phyloP scores from a whole-genome alignment of 2,113 vertebrate species.

The Camelus bactrianus region DNA sequence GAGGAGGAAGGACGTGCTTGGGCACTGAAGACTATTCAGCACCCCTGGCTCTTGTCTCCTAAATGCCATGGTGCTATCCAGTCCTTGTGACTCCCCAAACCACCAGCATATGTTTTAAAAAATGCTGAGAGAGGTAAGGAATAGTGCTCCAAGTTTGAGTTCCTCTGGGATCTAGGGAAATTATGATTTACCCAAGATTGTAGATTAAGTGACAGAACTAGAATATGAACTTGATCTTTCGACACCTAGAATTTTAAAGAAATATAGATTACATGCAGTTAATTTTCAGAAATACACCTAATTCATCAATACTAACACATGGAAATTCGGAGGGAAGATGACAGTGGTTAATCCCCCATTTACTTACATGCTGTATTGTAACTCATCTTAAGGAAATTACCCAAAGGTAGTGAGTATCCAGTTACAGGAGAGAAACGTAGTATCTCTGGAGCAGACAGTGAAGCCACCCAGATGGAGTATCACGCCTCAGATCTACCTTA shows the following conservation, averaged over 20 bases:
- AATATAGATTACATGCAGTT: background rate
- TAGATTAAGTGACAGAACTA: background rate
- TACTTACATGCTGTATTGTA: background rate
- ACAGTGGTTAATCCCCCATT: background rate
- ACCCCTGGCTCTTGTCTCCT: background rate
- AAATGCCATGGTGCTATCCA: background rate
- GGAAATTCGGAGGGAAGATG: background rate
- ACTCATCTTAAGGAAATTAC: constrained; percentile 33
- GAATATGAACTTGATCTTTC: constrained; percentile 25
- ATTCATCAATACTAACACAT: background rate
- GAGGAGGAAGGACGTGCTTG: background rate
- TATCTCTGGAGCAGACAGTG: background rate
- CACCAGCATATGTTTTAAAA: background rate
- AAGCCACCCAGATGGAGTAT: background rate
- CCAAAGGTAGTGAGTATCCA: background rate
- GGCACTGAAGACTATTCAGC: background rate
- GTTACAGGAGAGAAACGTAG: background rate
- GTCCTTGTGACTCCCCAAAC: background rate
- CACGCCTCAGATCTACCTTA: background rate
- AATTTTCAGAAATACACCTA: background rate
- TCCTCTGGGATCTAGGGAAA: background rate
- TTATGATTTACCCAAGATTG: background rate
- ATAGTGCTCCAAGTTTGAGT: background rate
- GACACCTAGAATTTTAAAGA: background rate
- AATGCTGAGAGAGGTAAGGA: background rate